Base-by-base conservation (phyloP, 2,113 vertebrate species). In the Turnix velox region DNA sequence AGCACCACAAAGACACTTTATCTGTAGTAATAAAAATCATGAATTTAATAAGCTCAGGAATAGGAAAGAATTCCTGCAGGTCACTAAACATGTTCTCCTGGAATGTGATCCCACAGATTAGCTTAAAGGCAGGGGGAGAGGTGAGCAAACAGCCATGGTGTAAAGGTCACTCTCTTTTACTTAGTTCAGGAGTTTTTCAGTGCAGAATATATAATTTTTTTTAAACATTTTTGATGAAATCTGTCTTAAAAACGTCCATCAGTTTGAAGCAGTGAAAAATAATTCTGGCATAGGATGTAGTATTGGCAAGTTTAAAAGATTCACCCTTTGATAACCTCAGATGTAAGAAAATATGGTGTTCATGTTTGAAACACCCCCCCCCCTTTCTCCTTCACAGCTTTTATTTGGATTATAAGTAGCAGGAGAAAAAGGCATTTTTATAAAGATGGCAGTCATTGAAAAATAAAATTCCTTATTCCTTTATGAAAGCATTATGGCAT, bases 131-230 rank as follows among this genome's bases (percentile, higher is more conserved):
- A 14, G 45, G 55, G 71, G 75, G 37, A 85, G 73, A 88, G 91
- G 69, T 82, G 74, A 92, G 74, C 84, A 93, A 95, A 85, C 63
- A 93, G 71, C 67, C 25, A 24, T 2, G 4, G 91, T 87, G 75
- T 94, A 93, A 95, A 96, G 95, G 92, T 95, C 62, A 5, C n/a
- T n/a, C 3, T 8, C 14, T 45, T 3, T 77, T n/a, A 24, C 24
- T 69, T n/a, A 24, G 20, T 69, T 63, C 20, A 74, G 13, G 20
- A 27, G 17, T 27, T 73, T 42, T 48, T 78, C 16, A 19, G 25
- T 46, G 46, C 20, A 65, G 45, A 51, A 10, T 2, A 3, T 2
- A 3, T 48, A 22, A 17, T 35, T 30, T 33, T 14, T 17, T 52
- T 55, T 18, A n/a, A n/a, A n/a, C n/a, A n/a, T 33, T 37, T 52